Conservation (phyloP, 2,888 invertebrate genomes). For the Smittia sp. region DNA sequence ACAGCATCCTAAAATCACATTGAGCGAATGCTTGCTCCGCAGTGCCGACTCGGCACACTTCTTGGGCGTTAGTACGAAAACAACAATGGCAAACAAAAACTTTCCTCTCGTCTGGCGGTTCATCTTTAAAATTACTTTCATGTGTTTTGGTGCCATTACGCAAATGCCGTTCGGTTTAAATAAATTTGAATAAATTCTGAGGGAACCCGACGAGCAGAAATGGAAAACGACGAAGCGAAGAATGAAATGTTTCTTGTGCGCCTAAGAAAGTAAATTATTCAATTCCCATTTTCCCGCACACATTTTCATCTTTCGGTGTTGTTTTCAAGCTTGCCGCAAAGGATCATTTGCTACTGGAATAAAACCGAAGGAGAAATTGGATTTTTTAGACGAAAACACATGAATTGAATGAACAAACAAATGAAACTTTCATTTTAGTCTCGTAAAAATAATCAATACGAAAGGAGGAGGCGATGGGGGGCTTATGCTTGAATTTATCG, state of each 20-base stretch:
- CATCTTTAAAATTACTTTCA: conserved; percentile 31
- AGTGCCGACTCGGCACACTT: neutral
- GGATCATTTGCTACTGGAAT: conserved; percentile 28
- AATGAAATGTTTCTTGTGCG: conserved; percentile 19
- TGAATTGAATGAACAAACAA: conserved; percentile 12
- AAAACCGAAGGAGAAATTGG: conserved; percentile 20
- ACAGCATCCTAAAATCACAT: neutral
- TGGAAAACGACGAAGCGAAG: neutral
- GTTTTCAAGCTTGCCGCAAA: neutral
- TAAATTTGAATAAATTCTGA: conserved; percentile 38
- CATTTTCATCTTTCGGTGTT: neutral
- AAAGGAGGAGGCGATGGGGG: too few relatives aligned
- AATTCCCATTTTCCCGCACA: conserved; percentile 16
- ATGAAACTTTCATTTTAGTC: conserved; percentile 5
- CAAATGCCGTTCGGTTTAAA: conserved; percentile 20
- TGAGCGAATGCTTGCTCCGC: neutral
- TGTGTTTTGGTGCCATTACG: conserved; percentile 14
- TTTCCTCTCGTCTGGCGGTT: conserved; percentile 9
- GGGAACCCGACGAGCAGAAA: too few relatives aligned
- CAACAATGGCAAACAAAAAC: neutral
- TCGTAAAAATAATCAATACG: neutral
- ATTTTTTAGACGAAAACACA: conserved; percentile 18
- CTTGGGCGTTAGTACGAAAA: neutral
- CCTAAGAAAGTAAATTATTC: conserved; percentile 28
- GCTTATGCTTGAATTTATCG: neutral